Percentiles rank a stretch among this genome's conserved stretches.
phyloP scores from a whole-genome alignment of 1,140 invertebrate genomes.

The Brachionus sp. region DNA sequence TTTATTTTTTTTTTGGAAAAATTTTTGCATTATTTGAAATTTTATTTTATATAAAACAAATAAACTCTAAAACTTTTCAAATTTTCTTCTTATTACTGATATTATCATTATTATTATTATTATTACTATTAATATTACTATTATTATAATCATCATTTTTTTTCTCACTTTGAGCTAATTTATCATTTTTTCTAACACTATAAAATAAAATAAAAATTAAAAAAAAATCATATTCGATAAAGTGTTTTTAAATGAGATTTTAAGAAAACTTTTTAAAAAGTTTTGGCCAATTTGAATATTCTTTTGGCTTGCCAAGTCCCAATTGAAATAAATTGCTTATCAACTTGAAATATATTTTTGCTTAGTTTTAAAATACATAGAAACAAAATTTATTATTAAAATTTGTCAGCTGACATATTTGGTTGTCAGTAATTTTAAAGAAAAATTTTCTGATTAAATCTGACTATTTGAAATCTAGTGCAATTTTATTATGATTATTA shows the following conservation, averaged over 20 bases:
- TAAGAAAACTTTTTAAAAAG: slow-evolving; percentile 13
- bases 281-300: background rate
- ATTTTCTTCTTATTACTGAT: background rate
- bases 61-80: background rate
- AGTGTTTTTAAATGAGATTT: background rate
- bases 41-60: slow-evolving; percentile 31
- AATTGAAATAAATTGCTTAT: background rate
- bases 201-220: background rate
- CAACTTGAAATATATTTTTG: background rate
- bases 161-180: slow-evolving; percentile 10
- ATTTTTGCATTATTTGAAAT: slow-evolving; percentile 12
- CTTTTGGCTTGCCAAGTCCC: no score
- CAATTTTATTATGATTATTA: background rate
- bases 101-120: background rate
- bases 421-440: no score
- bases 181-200: slow-evolving; percentile 6
- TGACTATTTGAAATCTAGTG: background rate
- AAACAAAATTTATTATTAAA: background rate
- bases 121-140: background rate
- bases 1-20: background rate
- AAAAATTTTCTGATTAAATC: no score
- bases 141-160: background rate
- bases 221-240: background rate
- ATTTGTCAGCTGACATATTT: background rate
- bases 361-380: background rate